Conservation (phyloP, 2,888 invertebrate genomes). For the Scaptodrosophila latifasciaeformis region DNA sequence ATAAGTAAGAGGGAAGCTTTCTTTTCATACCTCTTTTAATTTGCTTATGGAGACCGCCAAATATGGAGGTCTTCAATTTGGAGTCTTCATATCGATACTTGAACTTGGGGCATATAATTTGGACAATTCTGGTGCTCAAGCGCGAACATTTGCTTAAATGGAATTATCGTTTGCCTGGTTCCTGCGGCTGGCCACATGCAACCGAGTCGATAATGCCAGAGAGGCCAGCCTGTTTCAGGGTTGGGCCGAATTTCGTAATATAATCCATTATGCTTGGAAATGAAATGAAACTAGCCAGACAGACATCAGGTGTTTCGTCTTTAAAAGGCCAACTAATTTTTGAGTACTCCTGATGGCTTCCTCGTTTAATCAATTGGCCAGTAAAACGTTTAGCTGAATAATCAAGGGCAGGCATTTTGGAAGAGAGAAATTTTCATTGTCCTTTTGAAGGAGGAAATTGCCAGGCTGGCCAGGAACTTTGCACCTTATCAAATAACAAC, state of each 20-base stretch:
- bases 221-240: constrained; percentile 11
- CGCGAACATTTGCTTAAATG: constrained; percentile 66
- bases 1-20: too few species aligned
- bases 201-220: constrained; percentile 1
- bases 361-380: constrained; percentile 52
- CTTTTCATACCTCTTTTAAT: too few species aligned
- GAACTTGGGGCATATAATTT: constrained; percentile 57
- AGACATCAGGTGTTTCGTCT: constrained; percentile 67
- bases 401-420: constrained; percentile 9
- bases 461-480: too few species aligned
- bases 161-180: constrained; percentile 52
- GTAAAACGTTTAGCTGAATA: constrained; percentile 34
- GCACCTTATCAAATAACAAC: constrained; percentile 7
- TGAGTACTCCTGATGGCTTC: constrained; percentile 47
- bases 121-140: constrained; percentile 58
- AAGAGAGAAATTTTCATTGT: constrained; percentile 37
- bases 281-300: constrained; percentile 20
- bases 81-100: too few species aligned
- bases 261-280: constrained; percentile 58
- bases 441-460: constrained; percentile 20
- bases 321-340: constrained; percentile 68
- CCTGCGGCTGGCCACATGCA: constrained; percentile 3
- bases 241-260: constrained; percentile 31
- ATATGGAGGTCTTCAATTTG: too few species aligned
- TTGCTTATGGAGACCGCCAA: too few species aligned